Conservation (phyloP, 2,797 vertebrate genomes). For the Gymnothorax reevesii region DNA sequence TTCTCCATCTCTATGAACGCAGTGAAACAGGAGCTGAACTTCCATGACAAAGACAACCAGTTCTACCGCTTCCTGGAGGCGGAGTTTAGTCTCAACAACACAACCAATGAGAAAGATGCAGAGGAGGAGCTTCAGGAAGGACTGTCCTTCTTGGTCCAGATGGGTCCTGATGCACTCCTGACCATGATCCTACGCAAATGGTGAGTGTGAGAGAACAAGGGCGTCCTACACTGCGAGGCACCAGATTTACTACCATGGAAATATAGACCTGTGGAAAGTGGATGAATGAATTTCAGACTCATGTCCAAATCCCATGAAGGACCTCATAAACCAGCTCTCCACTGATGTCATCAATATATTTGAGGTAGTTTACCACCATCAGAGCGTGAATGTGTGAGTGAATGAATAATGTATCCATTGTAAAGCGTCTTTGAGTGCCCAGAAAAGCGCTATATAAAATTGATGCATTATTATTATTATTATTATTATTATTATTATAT, state of each 20-base stretch:
- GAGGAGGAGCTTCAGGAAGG: conserved; percentile 91
- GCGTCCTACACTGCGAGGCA: not conserved
- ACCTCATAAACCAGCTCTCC: not conserved
- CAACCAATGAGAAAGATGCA: conserved; percentile 60
- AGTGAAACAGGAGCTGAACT: conserved; percentile 92
- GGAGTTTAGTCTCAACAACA: conserved; percentile 66
- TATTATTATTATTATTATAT: no score
- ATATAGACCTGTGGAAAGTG: not conserved
- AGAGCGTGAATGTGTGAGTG: no score
- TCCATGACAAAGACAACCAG: conserved; percentile 89
- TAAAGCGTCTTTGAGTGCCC: no score
- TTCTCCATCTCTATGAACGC: conserved; percentile 23
- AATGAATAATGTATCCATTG: no score
- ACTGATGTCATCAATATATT: not conserved
- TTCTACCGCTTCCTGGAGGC: conserved; percentile 86
- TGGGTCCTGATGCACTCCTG: conserved; percentile 90
- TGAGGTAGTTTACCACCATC: no score
- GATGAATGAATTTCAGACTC: not conserved
- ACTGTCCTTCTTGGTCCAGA: conserved; percentile 82
- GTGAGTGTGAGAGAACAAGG: conserved; percentile 67
- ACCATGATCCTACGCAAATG: conserved; percentile 90
- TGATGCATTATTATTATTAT: no score
- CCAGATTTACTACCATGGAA: not conserved
- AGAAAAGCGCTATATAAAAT: no score
- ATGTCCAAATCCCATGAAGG: not conserved